These are phyloP conservation scores for Phyllotis vaccarum DNA, from an alignment of 2,797 vertebrate genomes.

Conservation along the genomic window DNA sequence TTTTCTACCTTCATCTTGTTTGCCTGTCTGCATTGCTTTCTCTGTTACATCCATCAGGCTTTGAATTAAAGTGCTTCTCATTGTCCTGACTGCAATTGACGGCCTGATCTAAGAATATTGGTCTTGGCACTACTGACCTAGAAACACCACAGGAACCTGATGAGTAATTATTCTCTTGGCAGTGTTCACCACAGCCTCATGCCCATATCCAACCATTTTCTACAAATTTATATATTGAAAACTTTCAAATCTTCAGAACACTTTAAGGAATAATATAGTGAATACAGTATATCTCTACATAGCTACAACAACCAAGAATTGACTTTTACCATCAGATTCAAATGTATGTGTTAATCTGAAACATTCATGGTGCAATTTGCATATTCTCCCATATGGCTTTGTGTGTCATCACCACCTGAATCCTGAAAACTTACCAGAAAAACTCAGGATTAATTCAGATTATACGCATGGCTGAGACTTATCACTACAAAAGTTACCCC, in stretches of 20 bases:
- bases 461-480: conserved; percentile 19
- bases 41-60: conserved; percentile 24
- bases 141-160: conserved; percentile 74
- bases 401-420: background rate
- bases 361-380: background rate
- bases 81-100: conserved; percentile 68
- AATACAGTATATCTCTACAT: background rate
- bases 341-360: background rate
- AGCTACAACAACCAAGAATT: conserved; percentile 7
- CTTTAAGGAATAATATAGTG: conserved; percentile 15
- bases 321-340: conserved; percentile 3
- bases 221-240: conserved; percentile 60
- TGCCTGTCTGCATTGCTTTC: background rate
- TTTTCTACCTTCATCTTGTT: conserved; percentile 15
- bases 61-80: conserved; percentile 55
- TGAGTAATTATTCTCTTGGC: conserved; percentile 76
- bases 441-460: conserved; percentile 1
- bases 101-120: conserved; percentile 62
- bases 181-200: conserved; percentile 11
- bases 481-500: background rate
- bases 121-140: conserved; percentile 69
- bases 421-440: background rate
- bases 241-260: conserved; percentile 39
- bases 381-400: conserved; percentile 25
- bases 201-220: conserved; percentile 30